Evolutionary conservation across 2,888 invertebrate species (phyloP), one percentile per base, ranked within the genome.

Genomic region (Papilio protenor): DNA sequence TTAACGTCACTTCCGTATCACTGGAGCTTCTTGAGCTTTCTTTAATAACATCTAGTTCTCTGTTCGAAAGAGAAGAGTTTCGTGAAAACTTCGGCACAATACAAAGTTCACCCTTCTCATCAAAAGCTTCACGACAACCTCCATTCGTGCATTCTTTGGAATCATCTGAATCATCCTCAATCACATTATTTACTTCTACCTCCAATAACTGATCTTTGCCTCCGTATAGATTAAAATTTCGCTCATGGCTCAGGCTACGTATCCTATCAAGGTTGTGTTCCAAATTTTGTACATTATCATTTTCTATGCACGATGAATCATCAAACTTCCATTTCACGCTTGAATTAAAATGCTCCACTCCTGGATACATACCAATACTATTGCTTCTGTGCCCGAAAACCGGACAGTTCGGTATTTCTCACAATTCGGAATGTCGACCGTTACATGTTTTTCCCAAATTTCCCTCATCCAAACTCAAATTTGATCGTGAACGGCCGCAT

Each of bases 341-440:
- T 40, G 94, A 92, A 85, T 92, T 94, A 83, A 95, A 94, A 85
- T 93, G 93, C 86, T 94, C 95, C 47, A 94, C 86, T n/a, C 93
- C 92, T 8, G 94, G 93, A 83, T 94, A 94, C 84, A 94, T 89
- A 71, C 93, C 90, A 87, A 94, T 88, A 83, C 95, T 95, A 91
- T 94, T 94, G 83, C 95, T 95, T 91, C 94, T 94, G 85, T 94
- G 94, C 90, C 95, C 95, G 91, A 93, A 92, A 81, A 94, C 91
- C 92, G 94, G 94, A 86, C 94, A 94, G 83, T 93, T 93, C 85
- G 91, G 92, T 87, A 89, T 95, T 82, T 95, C 95, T 95, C 95
- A 95, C 95, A 95, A 95, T 82, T 95, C 95, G 75, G 94, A 94
- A 83, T 94, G 94, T 80, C 95, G 87, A 27, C 94, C 93, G 79